Conservation (phyloP, 2,888 invertebrate species). For the Eubasilissa splendida region DNA sequence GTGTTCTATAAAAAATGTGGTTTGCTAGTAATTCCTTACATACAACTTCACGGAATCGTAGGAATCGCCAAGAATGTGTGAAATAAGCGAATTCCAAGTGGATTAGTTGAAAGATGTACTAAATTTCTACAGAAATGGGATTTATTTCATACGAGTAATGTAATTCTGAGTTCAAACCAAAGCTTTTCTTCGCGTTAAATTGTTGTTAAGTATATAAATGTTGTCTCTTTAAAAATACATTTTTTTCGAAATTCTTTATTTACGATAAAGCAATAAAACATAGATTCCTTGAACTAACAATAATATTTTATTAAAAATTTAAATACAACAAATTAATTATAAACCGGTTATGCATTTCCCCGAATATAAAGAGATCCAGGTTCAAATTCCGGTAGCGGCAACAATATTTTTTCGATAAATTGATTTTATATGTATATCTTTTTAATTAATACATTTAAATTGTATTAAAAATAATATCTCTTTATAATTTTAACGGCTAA, state of each 20-base stretch:
- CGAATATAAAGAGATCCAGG: too few relatives aligned
- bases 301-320: too few relatives aligned
- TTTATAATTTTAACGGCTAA: too few relatives aligned
- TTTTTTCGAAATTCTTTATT: neutral
- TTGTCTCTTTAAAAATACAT: neutral
- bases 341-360: too few relatives aligned
- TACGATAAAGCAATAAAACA: too few relatives aligned
- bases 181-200: neutral
- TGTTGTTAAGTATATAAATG: neutral
- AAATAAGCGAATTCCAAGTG: slow-evolving; percentile 25
- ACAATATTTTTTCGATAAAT: too few relatives aligned
- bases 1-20: neutral
- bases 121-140: slow-evolving; percentile 7
- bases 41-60: neutral
- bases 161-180: neutral
- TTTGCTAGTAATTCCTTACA: neutral
- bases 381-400: too few relatives aligned
- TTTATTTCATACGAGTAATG: slow-evolving; percentile 12
- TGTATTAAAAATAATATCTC: too few relatives aligned
- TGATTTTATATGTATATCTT: too few relatives aligned
- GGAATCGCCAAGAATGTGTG: neutral
- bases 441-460: too few relatives aligned
- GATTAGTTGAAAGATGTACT: slow-evolving; percentile 7
- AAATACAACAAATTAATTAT: too few relatives aligned
- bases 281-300: too few relatives aligned